Conservation (phyloP, 2,113 vertebrate species). For the Zosterops lateralis region DNA sequence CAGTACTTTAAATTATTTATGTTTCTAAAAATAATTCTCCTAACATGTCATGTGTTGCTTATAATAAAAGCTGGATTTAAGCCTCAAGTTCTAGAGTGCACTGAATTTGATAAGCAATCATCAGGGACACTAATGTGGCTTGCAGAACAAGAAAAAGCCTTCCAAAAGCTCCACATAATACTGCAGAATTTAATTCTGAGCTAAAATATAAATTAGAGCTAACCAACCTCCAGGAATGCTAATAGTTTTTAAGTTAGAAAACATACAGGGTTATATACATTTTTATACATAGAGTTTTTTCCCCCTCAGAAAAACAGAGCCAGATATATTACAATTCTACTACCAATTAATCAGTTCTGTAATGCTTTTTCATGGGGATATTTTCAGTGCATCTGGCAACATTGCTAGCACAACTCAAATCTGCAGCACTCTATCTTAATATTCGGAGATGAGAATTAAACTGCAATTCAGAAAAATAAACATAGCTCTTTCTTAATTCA, state of each 20-base stretch:
- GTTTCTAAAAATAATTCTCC: conserved; percentile 47
- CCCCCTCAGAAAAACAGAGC: background rate
- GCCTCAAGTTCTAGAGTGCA: background rate
- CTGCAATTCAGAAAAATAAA: background rate
- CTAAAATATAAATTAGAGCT: conserved; percentile 4
- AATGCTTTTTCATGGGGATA: background rate
- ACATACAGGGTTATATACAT: background rate
- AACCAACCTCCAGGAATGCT: background rate
- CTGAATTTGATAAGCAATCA: background rate
- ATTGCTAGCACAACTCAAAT: background rate
- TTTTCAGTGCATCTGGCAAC: background rate
- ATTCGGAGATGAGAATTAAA: background rate
- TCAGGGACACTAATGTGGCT: background rate
- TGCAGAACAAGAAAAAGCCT: conserved; percentile 3
- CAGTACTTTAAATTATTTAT: conserved; percentile 41
- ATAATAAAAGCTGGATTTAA: conserved; percentile 29
- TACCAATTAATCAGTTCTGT: background rate
- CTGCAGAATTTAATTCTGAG: background rate
- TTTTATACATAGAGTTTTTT: background rate
- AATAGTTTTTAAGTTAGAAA: background rate
- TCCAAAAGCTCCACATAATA: background rate
- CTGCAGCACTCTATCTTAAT: background rate
- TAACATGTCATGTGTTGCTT: conserved; percentile 11
- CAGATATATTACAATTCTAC: background rate
- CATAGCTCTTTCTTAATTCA: background rate